A percentile compares a stretch with the other conserved stretches of the same genome.
These are phyloP conservation scores for Ailurus styani DNA, from an alignment of 2,113 vertebrate genomes.

Conservation along the genomic window DNA sequence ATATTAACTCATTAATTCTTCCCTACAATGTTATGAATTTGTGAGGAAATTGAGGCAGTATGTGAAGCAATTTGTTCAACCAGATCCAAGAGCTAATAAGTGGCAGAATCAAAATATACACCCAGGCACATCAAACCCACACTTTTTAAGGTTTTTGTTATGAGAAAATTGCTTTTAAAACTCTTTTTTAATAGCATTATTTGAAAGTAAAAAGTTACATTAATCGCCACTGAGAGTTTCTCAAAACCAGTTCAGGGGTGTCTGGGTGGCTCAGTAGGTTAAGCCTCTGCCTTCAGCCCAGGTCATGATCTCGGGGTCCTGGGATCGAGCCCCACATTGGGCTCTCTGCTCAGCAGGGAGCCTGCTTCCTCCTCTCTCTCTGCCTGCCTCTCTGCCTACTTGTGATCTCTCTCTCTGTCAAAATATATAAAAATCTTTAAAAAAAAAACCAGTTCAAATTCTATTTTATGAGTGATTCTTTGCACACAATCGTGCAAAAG, in stretches of 20 bases:
- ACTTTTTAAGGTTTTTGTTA: not conserved
- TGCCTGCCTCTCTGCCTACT: no score
- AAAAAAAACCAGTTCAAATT: not conserved
- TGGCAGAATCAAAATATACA: not conserved
- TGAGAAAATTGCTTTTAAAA: not conserved
- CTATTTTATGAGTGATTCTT: not conserved
- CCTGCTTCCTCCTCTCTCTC: no score
- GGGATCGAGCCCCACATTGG: no score
- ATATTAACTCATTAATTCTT: not conserved
- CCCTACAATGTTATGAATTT: not conserved
- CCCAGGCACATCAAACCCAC: not conserved
- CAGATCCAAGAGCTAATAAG: not conserved
- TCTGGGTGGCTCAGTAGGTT: no score
- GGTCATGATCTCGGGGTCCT: no score
- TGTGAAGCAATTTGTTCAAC: not conserved
- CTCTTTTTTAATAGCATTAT: not conserved
- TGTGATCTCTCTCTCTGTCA: no score
- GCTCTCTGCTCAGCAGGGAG: no score
- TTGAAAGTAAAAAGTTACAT: not conserved
- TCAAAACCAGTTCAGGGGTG: not conserved
- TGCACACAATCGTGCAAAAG: not conserved
- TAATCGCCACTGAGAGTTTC: not conserved
- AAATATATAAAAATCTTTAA: no score
- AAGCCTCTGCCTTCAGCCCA: no score
- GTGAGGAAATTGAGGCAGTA: not conserved